A percentile compares a stretch with the other conserved stretches of the same genome.
phyloP scores from a whole-genome alignment of 2,888 invertebrate genomes.

The Drosophila kuntzei region DNA sequence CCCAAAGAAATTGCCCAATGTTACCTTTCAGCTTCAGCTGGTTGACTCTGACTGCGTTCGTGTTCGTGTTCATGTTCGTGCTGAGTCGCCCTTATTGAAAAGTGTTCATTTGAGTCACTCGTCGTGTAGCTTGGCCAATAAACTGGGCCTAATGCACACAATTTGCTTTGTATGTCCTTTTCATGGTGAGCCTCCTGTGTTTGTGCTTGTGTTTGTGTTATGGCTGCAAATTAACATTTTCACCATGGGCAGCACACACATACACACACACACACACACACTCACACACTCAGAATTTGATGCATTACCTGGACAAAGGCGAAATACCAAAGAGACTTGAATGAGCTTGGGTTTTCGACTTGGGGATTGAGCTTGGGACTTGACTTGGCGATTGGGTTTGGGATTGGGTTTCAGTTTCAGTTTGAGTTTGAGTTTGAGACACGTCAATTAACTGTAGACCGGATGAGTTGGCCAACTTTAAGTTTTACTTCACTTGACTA shows the following conservation, averaged over 20 bases:
- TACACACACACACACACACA: slow-evolving; percentile 1
- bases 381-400: slow-evolving; percentile 7
- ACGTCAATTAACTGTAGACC: slow-evolving; percentile 61
- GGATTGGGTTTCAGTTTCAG: slow-evolving; percentile 1
- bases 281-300: slow-evolving; percentile 50
- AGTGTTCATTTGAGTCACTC: slow-evolving; percentile 57
- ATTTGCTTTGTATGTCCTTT: slow-evolving; percentile 66
- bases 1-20: slow-evolving; percentile 64
- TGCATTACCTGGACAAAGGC: slow-evolving; percentile 58
- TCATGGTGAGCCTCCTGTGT: slow-evolving; percentile 15
- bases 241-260: slow-evolving; percentile 32
- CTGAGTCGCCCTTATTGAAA: slow-evolving; percentile 69
- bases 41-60: slow-evolving; percentile 23
- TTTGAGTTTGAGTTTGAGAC: slow-evolving; percentile 22
- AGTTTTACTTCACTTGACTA: slow-evolving; percentile 70
- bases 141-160: slow-evolving; percentile 62
- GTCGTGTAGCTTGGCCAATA: slow-evolving; percentile 31
- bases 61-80: slow-evolving; percentile 16
- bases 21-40: slow-evolving; percentile 71
- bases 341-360: slow-evolving; percentile 17
- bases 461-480: slow-evolving; percentile 51
- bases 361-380: slow-evolving; percentile 12
- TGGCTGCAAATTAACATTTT: slow-evolving; percentile 68
- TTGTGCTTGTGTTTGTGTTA: slow-evolving; percentile 13
- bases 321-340: slow-evolving; percentile 22